These are phyloP conservation scores for Sinocyclocheilus maitianheensis DNA, from an alignment of 2,113 vertebrate genomes.

Conservation along the genomic window DNA sequence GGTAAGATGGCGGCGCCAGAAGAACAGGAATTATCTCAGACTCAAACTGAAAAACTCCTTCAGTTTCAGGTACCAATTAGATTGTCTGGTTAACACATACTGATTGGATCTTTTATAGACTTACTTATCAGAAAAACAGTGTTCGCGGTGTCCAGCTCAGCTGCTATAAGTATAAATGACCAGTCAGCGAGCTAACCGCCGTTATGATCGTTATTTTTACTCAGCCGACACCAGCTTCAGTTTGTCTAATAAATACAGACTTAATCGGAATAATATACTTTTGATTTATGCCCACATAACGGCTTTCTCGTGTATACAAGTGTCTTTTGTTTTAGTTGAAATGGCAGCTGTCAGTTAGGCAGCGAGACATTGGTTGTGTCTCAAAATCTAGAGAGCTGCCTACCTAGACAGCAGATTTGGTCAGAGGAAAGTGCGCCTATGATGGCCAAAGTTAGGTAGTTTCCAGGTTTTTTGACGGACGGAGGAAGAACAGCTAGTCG, in stretches of 20 bases:
- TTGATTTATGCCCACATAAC: not conserved
- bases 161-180: not conserved
- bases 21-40: constrained; percentile 97
- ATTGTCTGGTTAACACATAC: not conserved
- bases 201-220: constrained; percentile 27
- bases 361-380: not conserved
- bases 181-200: constrained; percentile 34
- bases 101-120: not conserved
- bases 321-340: not conserved
- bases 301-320: no score
- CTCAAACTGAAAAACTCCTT: constrained; percentile 98
- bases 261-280: not conserved
- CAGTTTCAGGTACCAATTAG: constrained; percentile 89
- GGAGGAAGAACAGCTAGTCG: not conserved
- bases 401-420: not conserved
- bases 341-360: constrained; percentile 30
- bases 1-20: constrained; percentile 99
- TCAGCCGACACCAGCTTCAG: not conserved
- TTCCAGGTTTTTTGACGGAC: not conserved
- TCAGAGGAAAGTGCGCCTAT: not conserved
- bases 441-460: not conserved
- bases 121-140: not conserved
- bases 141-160: not conserved
- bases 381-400: not conserved
- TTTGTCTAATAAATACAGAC: not conserved